Percentiles rank a stretch among this genome's conserved stretches.
These are phyloP conservation scores for Oceanodroma tethys DNA, from an alignment of 2,113 vertebrate species.

Conservation along the genomic window DNA sequence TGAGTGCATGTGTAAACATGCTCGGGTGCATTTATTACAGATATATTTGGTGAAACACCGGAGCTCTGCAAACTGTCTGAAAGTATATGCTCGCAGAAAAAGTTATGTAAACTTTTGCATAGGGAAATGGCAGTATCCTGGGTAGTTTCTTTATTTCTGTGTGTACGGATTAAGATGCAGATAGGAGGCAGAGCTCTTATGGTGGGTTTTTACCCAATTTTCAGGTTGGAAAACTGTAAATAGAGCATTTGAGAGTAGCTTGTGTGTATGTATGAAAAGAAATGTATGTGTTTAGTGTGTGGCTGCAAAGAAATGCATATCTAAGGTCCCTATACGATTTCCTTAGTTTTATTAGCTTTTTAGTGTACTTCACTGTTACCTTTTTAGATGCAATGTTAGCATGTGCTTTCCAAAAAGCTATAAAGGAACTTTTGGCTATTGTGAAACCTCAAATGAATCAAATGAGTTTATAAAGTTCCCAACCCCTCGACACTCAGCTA, in stretches of 20 bases:
- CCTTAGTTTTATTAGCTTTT: slow-evolving; percentile 35
- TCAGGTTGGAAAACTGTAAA: not conserved
- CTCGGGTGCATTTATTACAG: not conserved
- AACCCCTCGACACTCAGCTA: slow-evolving; percentile 9
- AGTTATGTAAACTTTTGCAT: slow-evolving; percentile 63
- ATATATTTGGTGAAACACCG: not conserved
- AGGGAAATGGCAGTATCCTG: slow-evolving; percentile 7
- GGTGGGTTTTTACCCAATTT: not conserved
- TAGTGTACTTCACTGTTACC: slow-evolving; percentile 1
- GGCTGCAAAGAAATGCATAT: not conserved
- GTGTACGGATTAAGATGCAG: not conserved
- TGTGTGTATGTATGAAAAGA: not conserved
- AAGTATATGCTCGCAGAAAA: not conserved
- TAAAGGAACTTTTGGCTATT: slow-evolving; percentile 67
- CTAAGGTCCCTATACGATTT: not conserved
- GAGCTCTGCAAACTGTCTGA: not conserved
- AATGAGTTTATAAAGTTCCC: slow-evolving; percentile 64
- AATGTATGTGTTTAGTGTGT: not conserved
- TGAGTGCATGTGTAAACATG: not conserved
- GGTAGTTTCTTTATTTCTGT: not conserved
- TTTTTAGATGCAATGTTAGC: slow-evolving; percentile 20
- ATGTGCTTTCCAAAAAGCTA: slow-evolving; percentile 50
- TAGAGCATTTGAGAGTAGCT: not conserved
- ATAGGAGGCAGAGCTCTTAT: not conserved
- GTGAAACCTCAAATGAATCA: slow-evolving; percentile 60